phyloP scores from a whole-genome alignment of 1,140 invertebrate species.

The Matsumurasca onukii region DNA sequence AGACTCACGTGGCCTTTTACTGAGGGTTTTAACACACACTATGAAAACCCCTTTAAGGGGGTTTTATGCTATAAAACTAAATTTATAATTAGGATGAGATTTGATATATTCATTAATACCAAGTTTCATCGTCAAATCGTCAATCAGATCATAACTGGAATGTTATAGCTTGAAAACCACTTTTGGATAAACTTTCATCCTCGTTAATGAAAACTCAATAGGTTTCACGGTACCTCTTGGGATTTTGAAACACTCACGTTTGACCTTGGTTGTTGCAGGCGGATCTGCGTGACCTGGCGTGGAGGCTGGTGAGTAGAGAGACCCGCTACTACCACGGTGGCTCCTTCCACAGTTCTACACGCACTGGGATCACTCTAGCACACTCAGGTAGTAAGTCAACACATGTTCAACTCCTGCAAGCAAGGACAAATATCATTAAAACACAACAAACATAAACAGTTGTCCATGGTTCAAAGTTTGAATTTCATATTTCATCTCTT shows the following conservation, averaged over 20 bases:
- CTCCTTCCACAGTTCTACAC: not conserved
- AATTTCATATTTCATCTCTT: no score
- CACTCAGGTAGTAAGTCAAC: not conserved
- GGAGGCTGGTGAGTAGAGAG: not conserved
- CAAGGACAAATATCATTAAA: no score
- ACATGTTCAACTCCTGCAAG: no score
- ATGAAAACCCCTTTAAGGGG: no score
- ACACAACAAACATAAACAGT: no score
- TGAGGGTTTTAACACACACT: no score
- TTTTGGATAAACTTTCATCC: not conserved
- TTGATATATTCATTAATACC: not conserved
- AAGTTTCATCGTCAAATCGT: not conserved
- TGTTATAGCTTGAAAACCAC: not conserved
- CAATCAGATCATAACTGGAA: not conserved
- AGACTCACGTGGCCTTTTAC: no score
- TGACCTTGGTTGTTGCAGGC: not conserved
- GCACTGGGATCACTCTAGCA: not conserved
- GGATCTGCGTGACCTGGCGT: not conserved
- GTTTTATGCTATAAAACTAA: no score
- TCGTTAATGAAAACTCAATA: not conserved
- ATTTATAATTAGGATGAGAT: not conserved
- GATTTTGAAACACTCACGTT: not conserved
- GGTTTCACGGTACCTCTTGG: not conserved
- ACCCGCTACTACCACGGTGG: not conserved
- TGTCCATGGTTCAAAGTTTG: no score